Evolutionary conservation across 2,888 invertebrate genomes (phyloP).

Genomic region (Danaus chrysippus): DNA sequence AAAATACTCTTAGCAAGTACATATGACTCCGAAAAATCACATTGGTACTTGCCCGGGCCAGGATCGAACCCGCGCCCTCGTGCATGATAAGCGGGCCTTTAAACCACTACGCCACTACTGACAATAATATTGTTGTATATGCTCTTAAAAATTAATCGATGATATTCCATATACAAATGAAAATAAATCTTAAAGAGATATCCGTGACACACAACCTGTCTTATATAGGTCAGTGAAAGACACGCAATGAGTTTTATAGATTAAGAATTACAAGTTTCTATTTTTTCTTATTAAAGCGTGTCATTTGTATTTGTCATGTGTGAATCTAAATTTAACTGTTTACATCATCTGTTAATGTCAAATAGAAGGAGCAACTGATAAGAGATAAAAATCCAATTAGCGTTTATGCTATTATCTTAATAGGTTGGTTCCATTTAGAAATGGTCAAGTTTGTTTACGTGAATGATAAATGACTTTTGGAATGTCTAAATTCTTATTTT

Average conservation of each 20-base stretch:
- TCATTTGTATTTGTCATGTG: slow-evolving; percentile 23
- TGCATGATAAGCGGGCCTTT: too few species aligned
- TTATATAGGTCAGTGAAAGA: too few species aligned
- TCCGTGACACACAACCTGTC: too few species aligned
- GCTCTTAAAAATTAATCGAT: background rate
- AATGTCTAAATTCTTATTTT: background rate
- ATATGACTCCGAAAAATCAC: too few species aligned
- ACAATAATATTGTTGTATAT: too few species aligned
- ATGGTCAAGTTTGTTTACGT: slow-evolving; percentile 4
- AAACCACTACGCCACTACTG: too few species aligned
- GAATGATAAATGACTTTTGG: background rate
- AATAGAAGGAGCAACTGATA: slow-evolving; percentile 19
- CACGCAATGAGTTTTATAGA: background rate
- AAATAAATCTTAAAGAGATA: background rate
- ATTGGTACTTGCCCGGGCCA: too few species aligned
- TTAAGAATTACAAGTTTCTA: background rate
- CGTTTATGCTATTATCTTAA: slow-evolving; percentile 18
- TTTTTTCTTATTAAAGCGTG: slow-evolving; percentile 4
- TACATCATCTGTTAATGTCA: slow-evolving; percentile 11
- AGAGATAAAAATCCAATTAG: slow-evolving; percentile 18
- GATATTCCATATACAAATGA: background rate
- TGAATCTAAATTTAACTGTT: slow-evolving; percentile 10
- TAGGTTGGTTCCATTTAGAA: slow-evolving; percentile 6
- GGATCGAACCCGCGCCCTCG: too few species aligned
- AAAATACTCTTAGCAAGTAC: too few species aligned